Conservation (phyloP, 2,797 vertebrate genomes). For the Rhinichthys osculus region DNA sequence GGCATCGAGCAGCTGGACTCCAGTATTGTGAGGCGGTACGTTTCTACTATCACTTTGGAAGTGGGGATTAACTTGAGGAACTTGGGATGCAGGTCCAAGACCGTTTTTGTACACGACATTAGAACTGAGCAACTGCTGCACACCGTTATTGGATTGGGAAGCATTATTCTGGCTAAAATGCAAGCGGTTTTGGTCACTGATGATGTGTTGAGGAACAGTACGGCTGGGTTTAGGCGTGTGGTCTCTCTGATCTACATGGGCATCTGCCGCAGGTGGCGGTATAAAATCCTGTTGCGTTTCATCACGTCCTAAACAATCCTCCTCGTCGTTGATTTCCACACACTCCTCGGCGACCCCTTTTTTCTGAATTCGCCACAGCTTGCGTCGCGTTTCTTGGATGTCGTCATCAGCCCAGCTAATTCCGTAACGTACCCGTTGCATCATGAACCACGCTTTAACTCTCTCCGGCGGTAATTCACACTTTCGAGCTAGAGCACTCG, state of each 20-base stretch:
- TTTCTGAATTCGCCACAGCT: conserved; percentile 53
- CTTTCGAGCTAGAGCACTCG: conserved; percentile 75
- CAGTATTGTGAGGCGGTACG: conserved; percentile 13
- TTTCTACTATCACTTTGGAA: conserved; percentile 14
- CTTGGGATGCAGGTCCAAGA: conserved; percentile 12
- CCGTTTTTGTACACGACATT: conserved; percentile 46
- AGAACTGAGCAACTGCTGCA: conserved; percentile 10
- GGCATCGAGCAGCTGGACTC: conserved; percentile 4
- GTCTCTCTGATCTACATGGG: conserved; percentile 24
- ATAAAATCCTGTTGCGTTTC: conserved; percentile 9
- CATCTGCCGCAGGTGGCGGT: neutral
- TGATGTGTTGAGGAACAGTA: conserved; percentile 29
- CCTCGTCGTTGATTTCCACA: neutral
- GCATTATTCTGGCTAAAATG: conserved; percentile 31
- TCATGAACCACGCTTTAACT: conserved; percentile 88
- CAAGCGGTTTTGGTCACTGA: conserved; percentile 39
- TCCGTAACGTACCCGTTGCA: conserved; percentile 84
- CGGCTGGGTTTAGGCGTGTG: conserved; percentile 24
- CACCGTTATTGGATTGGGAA: conserved; percentile 44
- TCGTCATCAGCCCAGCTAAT: conserved; percentile 88
- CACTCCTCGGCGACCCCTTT: neutral
- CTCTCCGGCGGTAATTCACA: conserved; percentile 82
- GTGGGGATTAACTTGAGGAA: conserved; percentile 15
- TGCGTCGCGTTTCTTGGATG: conserved; percentile 74
- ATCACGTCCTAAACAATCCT: conserved; percentile 31